Evolutionary conservation across 2,113 vertebrate genomes (phyloP).

Genomic region (Strix aluco): DNA sequence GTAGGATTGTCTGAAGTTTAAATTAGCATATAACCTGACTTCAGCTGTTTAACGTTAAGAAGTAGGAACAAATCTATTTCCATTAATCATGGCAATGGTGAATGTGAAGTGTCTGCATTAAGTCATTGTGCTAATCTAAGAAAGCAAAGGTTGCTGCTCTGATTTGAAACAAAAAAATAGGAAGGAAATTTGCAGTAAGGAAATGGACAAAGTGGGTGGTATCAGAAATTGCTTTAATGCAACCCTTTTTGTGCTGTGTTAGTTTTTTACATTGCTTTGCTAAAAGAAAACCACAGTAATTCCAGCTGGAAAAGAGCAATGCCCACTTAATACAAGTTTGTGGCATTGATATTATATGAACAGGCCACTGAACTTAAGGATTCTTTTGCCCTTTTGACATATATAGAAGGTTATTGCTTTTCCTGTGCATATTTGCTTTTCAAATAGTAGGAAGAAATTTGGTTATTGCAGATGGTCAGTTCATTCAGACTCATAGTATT

Average conservation of each 20-base stretch:
- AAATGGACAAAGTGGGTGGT: neutral
- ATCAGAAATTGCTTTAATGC: neutral
- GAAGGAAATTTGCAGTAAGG: neutral
- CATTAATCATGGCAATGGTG: neutral
- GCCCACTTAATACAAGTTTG: neutral
- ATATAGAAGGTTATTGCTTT: neutral
- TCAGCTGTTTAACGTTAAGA: neutral
- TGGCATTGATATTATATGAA: neutral
- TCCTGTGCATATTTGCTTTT: neutral
- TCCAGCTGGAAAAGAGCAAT: neutral
- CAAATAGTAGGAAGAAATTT: neutral
- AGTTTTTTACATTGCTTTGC: neutral
- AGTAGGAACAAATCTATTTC: neutral
- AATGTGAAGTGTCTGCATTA: neutral
- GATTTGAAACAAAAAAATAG: neutral
- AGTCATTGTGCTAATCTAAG: neutral
- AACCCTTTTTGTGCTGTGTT: neutral
- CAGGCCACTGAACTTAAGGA: neutral
- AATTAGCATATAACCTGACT: conserved; percentile 16
- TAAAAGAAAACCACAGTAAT: neutral
- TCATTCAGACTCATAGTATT: neutral
- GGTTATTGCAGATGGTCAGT: neutral
- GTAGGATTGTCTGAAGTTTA: conserved; percentile 12
- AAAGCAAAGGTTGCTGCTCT: neutral
- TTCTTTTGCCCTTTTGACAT: neutral